Percentiles rank a stretch among this genome's conserved stretches.
Conservation (phyloP, 2,888 invertebrate species). For the Sceliomorpha sp. region DNA sequence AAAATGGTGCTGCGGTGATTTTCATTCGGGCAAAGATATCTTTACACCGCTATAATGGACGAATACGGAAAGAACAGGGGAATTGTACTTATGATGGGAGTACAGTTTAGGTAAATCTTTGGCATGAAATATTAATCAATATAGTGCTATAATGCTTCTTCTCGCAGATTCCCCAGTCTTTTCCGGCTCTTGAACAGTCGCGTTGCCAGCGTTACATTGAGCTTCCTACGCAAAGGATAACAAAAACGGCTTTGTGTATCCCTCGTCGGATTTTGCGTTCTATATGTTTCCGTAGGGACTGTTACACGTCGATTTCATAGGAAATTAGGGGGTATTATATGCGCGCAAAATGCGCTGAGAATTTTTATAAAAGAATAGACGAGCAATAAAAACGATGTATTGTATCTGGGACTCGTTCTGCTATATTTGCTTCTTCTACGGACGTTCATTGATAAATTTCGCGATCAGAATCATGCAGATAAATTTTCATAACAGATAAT, state of each 20-base stretch:
- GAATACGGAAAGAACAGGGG: too few relatives aligned
- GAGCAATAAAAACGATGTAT: too few relatives aligned
- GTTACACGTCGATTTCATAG: slow-evolving; percentile 23
- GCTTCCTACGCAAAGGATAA: slow-evolving; percentile 18
- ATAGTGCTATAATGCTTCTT: slow-evolving; percentile 12
- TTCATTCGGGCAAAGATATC: too few relatives aligned
- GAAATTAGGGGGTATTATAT: slow-evolving; percentile 37
- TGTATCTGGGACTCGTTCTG: neutral
- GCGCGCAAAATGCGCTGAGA: slow-evolving; percentile 66
- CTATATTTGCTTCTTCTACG: too few relatives aligned
- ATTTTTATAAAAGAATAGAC: slow-evolving; percentile 1
- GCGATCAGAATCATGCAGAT: too few relatives aligned
- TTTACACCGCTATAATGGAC: too few relatives aligned
- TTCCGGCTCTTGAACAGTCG: slow-evolving; percentile 18
- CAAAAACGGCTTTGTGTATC: slow-evolving; percentile 28
- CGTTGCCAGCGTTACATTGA: slow-evolving; percentile 9
- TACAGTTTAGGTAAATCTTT: too few relatives aligned
- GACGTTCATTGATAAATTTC: too few relatives aligned
- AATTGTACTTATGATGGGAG: too few relatives aligned
- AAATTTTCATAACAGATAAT: too few relatives aligned
- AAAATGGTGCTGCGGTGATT: too few relatives aligned
- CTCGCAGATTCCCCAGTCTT: slow-evolving; percentile 15
- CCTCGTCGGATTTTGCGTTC: slow-evolving; percentile 29
- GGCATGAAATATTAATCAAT: slow-evolving; percentile 20
- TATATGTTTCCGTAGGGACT: slow-evolving; percentile 16